Evolutionary conservation across 1,140 invertebrate species (phyloP).

Genomic region (Cataglyphis hispanica): DNA sequence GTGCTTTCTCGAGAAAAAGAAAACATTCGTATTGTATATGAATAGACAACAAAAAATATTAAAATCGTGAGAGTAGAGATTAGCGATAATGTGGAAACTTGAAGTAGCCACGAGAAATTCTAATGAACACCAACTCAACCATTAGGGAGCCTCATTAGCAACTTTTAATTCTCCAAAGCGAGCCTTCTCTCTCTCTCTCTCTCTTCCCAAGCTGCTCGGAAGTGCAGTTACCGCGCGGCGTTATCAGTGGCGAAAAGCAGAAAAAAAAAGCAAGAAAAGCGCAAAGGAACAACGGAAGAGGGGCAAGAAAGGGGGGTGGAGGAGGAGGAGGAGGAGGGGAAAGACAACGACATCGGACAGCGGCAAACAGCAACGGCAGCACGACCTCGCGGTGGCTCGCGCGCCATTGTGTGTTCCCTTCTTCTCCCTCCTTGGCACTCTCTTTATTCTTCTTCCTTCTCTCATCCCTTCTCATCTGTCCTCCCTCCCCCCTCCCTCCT

Average conservation of each 20-base stretch:
- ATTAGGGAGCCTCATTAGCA: conserved; percentile 70
- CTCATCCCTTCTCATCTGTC: conserved; percentile 36
- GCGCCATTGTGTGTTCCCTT: conserved; percentile 76
- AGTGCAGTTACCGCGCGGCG: conserved; percentile 54
- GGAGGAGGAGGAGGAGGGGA: conserved; percentile 5
- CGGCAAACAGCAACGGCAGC: conserved; percentile 66
- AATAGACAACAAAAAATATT: background rate
- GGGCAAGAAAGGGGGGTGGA: background rate
- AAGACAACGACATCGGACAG: conserved; percentile 51
- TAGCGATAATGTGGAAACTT: conserved; percentile 5
- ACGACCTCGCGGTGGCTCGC: conserved; percentile 71
- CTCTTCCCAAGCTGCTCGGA: conserved; percentile 47
- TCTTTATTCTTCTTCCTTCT: conserved; percentile 73
- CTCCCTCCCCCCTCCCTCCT: conserved; percentile 53
- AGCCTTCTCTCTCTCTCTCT: conserved; percentile 6
- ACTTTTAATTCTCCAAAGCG: conserved; percentile 77
- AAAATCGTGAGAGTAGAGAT: conserved; percentile 2
- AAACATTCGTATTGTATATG: background rate
- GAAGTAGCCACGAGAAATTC: conserved; percentile 44
- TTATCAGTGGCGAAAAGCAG: conserved; percentile 50
- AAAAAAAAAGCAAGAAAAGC: conserved; percentile 22
- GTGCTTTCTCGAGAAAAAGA: background rate
- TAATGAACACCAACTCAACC: conserved; percentile 56
- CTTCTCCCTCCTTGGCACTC: conserved; percentile 25
- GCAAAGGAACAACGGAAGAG: conserved; percentile 22